Percentiles rank a stretch among this genome's conserved stretches.
These are phyloP conservation scores for Bombyx mori DNA, from an alignment of 1,140 invertebrate genomes.

Conservation along the genomic window DNA sequence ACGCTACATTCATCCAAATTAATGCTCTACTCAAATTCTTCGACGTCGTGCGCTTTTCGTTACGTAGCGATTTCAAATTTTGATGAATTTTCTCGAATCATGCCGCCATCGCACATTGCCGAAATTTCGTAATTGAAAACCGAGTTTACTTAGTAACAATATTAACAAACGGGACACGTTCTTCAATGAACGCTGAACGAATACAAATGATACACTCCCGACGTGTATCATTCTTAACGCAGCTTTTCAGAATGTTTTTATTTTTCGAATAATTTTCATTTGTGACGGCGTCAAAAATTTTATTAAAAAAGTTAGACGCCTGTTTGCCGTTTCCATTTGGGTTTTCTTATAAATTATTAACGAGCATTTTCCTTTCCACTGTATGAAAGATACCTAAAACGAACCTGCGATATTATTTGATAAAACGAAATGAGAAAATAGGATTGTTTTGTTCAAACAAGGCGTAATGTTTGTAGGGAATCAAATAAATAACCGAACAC, in stretches of 20 bases:
- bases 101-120: conserved; percentile 22
- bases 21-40: conserved; percentile 25
- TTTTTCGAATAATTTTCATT: conserved; percentile 14
- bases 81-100: conserved; percentile 23
- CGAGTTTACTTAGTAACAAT: conserved; percentile 40
- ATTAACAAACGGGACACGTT: conserved; percentile 40
- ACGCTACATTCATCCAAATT: conserved; percentile 30
- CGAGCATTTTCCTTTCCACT: neutral
- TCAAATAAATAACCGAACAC: too few relatives aligned
- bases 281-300: conserved; percentile 3
- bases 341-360: neutral
- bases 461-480: too few relatives aligned
- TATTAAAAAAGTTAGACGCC: conserved; percentile 5
- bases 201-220: conserved; percentile 40
- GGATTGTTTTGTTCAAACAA: too few relatives aligned
- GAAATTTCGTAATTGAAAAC: conserved; percentile 44
- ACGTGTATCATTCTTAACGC: conserved; percentile 34
- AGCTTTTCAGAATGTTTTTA: conserved; percentile 31
- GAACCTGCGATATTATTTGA: too few relatives aligned
- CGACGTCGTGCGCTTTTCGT: conserved; percentile 9
- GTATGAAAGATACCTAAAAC: too few relatives aligned
- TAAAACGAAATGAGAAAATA: too few relatives aligned
- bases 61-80: conserved; percentile 12
- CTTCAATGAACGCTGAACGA: conserved; percentile 33
- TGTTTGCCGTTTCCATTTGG: neutral